Evolutionary conservation across 2,888 invertebrate species (phyloP).

Genomic region (Ypsolopha sequella): DNA sequence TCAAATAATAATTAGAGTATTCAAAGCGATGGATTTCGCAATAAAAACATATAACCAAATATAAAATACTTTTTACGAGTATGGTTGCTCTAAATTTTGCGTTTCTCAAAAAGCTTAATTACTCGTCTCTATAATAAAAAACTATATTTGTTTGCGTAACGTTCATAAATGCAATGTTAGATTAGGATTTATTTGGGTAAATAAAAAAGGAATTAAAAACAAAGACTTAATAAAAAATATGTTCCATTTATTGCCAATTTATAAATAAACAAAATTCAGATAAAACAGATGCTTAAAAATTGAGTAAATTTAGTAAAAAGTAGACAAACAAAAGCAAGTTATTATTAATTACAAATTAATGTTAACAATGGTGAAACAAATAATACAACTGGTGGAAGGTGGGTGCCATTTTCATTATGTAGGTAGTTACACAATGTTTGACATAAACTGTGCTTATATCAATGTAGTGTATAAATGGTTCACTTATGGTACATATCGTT

Average conservation of each 20-base stretch:
- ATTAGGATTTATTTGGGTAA: neutral
- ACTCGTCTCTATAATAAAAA: neutral
- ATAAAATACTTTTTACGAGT: neutral
- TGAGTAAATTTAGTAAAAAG: neutral
- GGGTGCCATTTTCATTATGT: conserved; percentile 53
- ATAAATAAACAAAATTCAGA: neutral
- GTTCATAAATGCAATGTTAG: neutral
- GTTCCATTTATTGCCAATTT: neutral
- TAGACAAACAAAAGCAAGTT: neutral
- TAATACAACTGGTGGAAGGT: conserved; percentile 46
- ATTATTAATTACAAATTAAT: neutral
- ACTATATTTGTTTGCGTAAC: neutral
- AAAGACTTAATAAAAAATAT: neutral
- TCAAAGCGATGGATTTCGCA: too few species aligned
- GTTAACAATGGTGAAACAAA: neutral
- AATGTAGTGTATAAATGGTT: too few species aligned
- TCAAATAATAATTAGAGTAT: too few species aligned
- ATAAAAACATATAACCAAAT: too few species aligned
- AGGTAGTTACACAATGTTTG: conserved; percentile 13
- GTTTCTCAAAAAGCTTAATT: neutral
- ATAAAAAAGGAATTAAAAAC: neutral
- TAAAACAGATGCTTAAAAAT: neutral
- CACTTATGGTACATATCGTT: conserved; percentile 27
- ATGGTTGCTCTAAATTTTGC: neutral
- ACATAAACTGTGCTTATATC: conserved; percentile 42